Conservation (phyloP, 2,888 invertebrate species). For the Ischnus inquisitorius region DNA sequence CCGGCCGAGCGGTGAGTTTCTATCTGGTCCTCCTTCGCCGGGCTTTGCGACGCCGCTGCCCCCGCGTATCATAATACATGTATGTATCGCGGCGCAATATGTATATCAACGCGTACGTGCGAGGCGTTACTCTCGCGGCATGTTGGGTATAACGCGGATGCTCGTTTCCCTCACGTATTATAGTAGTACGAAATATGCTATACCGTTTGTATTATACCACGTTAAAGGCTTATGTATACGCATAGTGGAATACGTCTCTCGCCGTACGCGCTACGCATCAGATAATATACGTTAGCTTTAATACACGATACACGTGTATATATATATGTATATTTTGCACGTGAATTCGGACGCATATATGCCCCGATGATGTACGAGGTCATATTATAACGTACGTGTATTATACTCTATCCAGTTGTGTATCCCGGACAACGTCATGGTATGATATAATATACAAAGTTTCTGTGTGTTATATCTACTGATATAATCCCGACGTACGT, state of each 20-base stretch:
- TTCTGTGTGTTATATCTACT: neutral
- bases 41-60: slow-evolving; percentile 3
- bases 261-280: slow-evolving; percentile 34
- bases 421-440: neutral
- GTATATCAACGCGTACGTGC: slow-evolving; percentile 60
- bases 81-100: slow-evolving; percentile 48
- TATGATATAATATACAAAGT: slow-evolving; percentile 1
- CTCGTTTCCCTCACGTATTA: slow-evolving; percentile 52
- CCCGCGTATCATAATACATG: slow-evolving; percentile 50
- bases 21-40: slow-evolving; percentile 30
- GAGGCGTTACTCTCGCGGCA: slow-evolving; percentile 30
- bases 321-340: slow-evolving; percentile 32
- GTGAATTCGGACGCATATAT: slow-evolving; percentile 20
- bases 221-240: slow-evolving; percentile 15
- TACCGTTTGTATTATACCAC: neutral
- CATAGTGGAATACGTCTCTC: slow-evolving; percentile 29
- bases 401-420: slow-evolving; percentile 31
- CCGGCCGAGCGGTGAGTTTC: slow-evolving; percentile 34
- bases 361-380: slow-evolving; percentile 19
- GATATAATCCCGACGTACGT: slow-evolving; percentile 40
- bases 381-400: slow-evolving; percentile 24
- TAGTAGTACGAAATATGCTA: slow-evolving; percentile 10
- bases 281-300: slow-evolving; percentile 44
- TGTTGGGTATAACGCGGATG: neutral
- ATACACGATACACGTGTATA: neutral